Evolutionary conservation across 2,113 vertebrate species (phyloP), one percentile per base, ranked within the genome.

Genomic region (Bos indicus): DNA sequence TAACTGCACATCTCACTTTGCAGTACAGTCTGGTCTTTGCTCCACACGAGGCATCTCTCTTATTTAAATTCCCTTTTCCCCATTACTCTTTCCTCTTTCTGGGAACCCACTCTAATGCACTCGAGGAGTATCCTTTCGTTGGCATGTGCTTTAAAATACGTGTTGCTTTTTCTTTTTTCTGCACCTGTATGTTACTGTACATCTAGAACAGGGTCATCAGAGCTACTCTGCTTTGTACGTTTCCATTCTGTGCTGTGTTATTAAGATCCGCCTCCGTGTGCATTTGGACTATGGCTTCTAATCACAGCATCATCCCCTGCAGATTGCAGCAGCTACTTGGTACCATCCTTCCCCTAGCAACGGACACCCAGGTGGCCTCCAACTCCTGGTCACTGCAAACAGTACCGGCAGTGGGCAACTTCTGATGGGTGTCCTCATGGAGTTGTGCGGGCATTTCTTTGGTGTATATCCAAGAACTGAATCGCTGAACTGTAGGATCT

Each of bases 391-490:
- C 48, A 46, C 25, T 15, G 5, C 59, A 46, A 5, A 43, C 4
- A 48, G 46, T 48, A 3, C 46, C 17, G 11, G 51, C 1, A 0
- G 5, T 1, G 10, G 85, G 36, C 48, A 15, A 23, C 88, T 6
- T 52, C 28, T 1, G 5, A 57, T 0, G 33, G 28, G 14, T 33
- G 46, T 43, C 48, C 23, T 21, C 14, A 17, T 10, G 51, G 15
- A 46, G 60, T 1, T 48, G 16, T 8, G 67, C 25, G 30, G 43
- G 6, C 26, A 7, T 36, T 62, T 82, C 46, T 81, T 59, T 28
- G 33, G 54, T 59, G 7, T 6, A 5, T 1, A 10, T 48, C 78
- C 46, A 28, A 48, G 57, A 60, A 21, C 26, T 23, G 78, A 85
- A 33, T 6, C 7, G 2, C 46, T 52, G 40, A 71, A 23, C 28